Conservation (phyloP, 64 coral and sea anemone genomes). For the Exaiptasia diaphana region DNA sequence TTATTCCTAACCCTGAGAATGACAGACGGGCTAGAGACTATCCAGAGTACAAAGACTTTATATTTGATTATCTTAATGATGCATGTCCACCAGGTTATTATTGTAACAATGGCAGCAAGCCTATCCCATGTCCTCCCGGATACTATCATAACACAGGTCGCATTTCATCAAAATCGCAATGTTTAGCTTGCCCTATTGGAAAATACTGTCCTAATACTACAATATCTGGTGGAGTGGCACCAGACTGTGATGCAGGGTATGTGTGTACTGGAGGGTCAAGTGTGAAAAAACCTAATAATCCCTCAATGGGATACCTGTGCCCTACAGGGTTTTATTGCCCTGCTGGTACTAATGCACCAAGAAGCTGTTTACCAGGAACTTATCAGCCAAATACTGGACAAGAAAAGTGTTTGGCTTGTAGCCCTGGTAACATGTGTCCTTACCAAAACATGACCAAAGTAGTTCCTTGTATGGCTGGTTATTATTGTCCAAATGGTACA, state of each 20-base stretch:
- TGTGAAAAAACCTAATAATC: slow-evolving; percentile 57
- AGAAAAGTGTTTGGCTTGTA: slow-evolving; percentile 67
- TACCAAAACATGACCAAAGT: slow-evolving; percentile 85
- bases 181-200: slow-evolving; percentile 69
- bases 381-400: slow-evolving; percentile 82
- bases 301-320: slow-evolving; percentile 79
- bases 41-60: slow-evolving; percentile 36
- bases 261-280: slow-evolving; percentile 84
- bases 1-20: slow-evolving; percentile 51
- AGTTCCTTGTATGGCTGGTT: slow-evolving; percentile 67
- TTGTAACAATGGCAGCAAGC: slow-evolving; percentile 67
- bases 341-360: slow-evolving; percentile 47
- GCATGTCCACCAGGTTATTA: slow-evolving; percentile 85
- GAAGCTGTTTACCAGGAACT: slow-evolving; percentile 71
- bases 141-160: slow-evolving; percentile 76
- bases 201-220: slow-evolving; percentile 76
- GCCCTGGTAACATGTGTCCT: slow-evolving; percentile 83
- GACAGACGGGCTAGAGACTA: slow-evolving; percentile 31
- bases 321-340: slow-evolving; percentile 74
- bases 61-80: slow-evolving; percentile 67
- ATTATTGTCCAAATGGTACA: slow-evolving; percentile 88
- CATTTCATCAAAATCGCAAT: slow-evolving; percentile 62
- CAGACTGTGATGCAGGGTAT: slow-evolving; percentile 65
- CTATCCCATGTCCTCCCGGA: slow-evolving; percentile 67
- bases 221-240: slow-evolving; percentile 46